A percentile compares a stretch with the other conserved stretches of the same genome.
Conservation (phyloP, 2,113 vertebrate genomes). For the Macrotis lagotis region DNA sequence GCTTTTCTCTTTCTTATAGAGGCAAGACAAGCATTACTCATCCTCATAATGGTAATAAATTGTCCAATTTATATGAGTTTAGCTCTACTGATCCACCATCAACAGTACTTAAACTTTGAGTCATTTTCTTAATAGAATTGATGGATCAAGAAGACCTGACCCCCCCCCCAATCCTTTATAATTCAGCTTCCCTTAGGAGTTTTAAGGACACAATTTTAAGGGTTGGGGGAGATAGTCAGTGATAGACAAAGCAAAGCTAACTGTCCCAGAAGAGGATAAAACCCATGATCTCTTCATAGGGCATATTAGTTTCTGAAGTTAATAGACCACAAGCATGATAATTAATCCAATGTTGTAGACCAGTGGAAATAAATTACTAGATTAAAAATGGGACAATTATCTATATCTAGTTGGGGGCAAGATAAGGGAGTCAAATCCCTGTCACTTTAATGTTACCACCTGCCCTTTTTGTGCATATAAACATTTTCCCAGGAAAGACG, state of each 20-base stretch:
- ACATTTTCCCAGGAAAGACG: background rate
- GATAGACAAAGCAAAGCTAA: background rate
- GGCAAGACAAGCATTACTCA: no score
- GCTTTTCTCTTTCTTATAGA: no score
- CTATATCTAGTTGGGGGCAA: background rate
- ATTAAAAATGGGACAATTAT: background rate
- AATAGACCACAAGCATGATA: background rate
- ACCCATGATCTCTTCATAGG: background rate
- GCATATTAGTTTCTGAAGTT: background rate
- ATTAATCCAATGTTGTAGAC: background rate
- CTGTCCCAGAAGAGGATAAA: background rate
- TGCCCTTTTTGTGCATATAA: background rate
- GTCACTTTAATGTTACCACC: background rate
- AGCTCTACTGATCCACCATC: no score
- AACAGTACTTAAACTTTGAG: no score
- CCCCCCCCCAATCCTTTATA: background rate
- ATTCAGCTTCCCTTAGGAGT: background rate
- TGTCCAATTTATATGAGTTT: no score
- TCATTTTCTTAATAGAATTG: background rate
- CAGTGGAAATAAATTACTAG: background rate
- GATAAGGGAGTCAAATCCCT: background rate
- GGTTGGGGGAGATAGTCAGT: background rate
- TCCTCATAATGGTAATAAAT: no score
- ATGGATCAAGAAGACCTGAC: background rate
- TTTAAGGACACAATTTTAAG: background rate